A percentile compares a stretch with the other conserved stretches of the same genome.
These are phyloP conservation scores for Lasioglossum albipes DNA, from an alignment of 1,140 invertebrate genomes.

Conservation along the genomic window DNA sequence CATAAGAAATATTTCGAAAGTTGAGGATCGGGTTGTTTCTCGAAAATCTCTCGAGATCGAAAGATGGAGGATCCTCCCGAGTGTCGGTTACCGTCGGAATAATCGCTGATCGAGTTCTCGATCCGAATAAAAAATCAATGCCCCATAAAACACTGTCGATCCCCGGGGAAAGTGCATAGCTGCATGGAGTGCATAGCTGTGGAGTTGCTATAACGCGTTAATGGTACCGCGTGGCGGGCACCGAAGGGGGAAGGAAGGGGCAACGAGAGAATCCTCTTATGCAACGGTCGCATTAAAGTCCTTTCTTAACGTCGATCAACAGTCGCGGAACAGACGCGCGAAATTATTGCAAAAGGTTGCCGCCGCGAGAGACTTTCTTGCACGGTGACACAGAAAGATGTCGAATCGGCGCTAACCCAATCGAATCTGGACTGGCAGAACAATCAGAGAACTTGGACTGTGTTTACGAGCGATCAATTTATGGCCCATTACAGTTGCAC, in stretches of 20 bases:
- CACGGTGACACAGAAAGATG: too few relatives aligned
- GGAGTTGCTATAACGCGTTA: slow-evolving; percentile 55
- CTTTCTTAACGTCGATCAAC: slow-evolving; percentile 37
- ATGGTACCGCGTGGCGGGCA: slow-evolving; percentile 35
- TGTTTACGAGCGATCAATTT: too few relatives aligned
- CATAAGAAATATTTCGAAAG: too few relatives aligned
- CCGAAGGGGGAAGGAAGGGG: slow-evolving; percentile 4
- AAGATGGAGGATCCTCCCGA: too few relatives aligned
- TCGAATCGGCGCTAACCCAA: too few relatives aligned
- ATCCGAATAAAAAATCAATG: not conserved
- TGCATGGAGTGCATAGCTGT: slow-evolving; percentile 50
- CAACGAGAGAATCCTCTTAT: slow-evolving; percentile 59
- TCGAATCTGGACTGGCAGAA: too few relatives aligned
- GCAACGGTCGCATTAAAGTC: slow-evolving; percentile 54
- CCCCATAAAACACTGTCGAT: not conserved
- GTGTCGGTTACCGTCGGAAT: too few relatives aligned
- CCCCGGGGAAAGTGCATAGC: slow-evolving; percentile 66
- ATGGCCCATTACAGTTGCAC: too few relatives aligned
- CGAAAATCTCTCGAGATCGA: too few relatives aligned
- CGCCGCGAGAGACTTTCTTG: too few relatives aligned
- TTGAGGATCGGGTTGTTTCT: too few relatives aligned
- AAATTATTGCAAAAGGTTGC: not conserved
- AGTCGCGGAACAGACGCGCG: not conserved
- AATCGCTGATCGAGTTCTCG: not conserved
- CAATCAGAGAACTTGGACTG: too few relatives aligned